A percentile compares a stretch with the other conserved stretches of the same genome.
Conservation (phyloP, 2,797 vertebrate genomes). For the Novumbra hubbsi region DNA sequence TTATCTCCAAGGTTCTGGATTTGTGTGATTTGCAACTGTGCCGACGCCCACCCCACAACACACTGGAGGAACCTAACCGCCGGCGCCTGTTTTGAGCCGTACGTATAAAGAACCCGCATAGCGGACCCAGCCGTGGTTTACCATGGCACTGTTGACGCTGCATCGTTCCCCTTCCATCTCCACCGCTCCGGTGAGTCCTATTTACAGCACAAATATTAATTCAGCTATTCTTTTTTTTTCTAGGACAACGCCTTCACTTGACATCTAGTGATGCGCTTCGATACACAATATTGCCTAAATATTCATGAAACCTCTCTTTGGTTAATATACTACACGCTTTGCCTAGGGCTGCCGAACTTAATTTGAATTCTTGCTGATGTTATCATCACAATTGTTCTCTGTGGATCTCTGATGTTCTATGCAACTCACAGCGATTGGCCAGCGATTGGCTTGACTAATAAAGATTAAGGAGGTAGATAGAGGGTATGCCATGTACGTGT, state of each 20-base stretch:
- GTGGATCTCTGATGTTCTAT: slow-evolving; percentile 15
- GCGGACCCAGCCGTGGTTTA: slow-evolving; percentile 30
- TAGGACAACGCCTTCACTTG: slow-evolving; percentile 2
- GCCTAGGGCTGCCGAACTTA: slow-evolving; percentile 9
- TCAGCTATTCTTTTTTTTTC: not conserved
- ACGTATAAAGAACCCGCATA: slow-evolving; percentile 21
- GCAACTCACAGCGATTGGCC: slow-evolving; percentile 11
- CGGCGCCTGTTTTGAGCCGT: slow-evolving; percentile 17
- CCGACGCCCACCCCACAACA: slow-evolving; percentile 6
- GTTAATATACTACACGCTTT: not conserved
- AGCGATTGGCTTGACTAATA: slow-evolving; percentile 19
- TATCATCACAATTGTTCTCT: not conserved
- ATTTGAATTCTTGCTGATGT: slow-evolving; percentile 11
- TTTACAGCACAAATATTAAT: not conserved
- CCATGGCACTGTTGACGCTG: slow-evolving; percentile 77
- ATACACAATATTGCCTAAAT: not conserved
- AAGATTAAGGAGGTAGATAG: not conserved
- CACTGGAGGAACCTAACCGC: not conserved
- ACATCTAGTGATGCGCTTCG: slow-evolving; percentile 11
- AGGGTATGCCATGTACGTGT: slow-evolving; percentile 12
- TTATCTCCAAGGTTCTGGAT: not conserved
- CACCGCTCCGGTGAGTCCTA: slow-evolving; percentile 65
- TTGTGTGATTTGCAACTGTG: not conserved
- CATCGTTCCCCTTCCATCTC: slow-evolving; percentile 71
- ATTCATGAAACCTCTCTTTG: not conserved